Conservation (phyloP, 1,140 invertebrate genomes). For the Drosophila burlai region DNA sequence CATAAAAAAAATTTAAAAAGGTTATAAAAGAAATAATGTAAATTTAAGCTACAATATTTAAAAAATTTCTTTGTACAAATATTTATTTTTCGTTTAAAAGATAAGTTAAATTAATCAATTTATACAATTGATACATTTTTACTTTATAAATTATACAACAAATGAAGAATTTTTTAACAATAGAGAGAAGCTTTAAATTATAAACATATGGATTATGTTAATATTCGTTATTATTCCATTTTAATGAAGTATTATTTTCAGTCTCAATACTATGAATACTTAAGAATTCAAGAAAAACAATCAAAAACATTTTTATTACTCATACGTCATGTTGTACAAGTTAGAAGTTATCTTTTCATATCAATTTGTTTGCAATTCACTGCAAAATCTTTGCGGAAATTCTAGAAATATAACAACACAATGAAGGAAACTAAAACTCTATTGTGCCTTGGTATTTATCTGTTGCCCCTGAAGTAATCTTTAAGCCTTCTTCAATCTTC, state of each 20-base stretch:
- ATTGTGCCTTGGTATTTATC: not conserved
- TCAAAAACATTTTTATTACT: not conserved
- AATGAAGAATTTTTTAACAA: not conserved
- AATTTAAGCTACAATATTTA: no score
- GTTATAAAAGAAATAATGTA: no score
- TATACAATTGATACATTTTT: not conserved
- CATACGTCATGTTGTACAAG: slow-evolving; percentile 12
- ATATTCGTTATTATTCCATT: not conserved
- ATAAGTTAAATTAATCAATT: not conserved
- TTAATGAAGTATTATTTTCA: not conserved
- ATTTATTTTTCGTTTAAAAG: not conserved
- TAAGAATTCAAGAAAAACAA: no score
- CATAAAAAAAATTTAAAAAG: no score
- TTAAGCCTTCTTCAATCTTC: not conserved
- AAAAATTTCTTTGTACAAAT: no score
- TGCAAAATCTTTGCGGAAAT: not conserved
- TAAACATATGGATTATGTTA: not conserved
- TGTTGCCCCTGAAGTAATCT: slow-evolving; percentile 5
- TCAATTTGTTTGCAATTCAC: not conserved
- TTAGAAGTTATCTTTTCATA: not conserved
- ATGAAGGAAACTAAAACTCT: not conserved
- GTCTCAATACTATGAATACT: not conserved
- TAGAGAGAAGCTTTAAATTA: not conserved
- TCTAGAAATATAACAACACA: not conserved
- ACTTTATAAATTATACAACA: not conserved